phyloP scores from a whole-genome alignment of 2,113 vertebrate genomes.

The Neofelis nebulosa region DNA sequence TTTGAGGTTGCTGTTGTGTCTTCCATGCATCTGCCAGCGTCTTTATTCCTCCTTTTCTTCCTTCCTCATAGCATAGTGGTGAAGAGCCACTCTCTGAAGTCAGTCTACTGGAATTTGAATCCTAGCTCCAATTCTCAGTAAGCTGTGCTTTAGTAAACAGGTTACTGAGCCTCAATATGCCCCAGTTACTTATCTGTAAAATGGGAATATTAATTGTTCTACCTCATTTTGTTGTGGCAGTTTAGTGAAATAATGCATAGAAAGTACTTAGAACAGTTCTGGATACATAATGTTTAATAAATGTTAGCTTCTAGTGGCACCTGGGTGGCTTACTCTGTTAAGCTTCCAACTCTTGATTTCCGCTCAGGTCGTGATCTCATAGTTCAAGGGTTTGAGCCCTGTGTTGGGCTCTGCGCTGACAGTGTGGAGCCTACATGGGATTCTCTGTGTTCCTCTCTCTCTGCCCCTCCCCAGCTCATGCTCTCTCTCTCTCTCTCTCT shows the following conservation, averaged over 20 bases:
- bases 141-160: neutral
- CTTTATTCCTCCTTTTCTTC: neutral
- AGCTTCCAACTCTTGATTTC: too few relatives aligned
- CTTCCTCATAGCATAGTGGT: neutral
- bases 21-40: neutral
- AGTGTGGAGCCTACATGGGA: too few relatives aligned
- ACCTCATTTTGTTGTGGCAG: neutral
- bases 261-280: neutral
- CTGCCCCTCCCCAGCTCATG: too few relatives aligned
- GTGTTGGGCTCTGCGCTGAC: too few relatives aligned
- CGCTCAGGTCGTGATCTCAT: too few relatives aligned
- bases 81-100: neutral
- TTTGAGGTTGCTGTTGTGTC: neutral
- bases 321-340: too few relatives aligned
- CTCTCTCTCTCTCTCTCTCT: too few relatives aligned
- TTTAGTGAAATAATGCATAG: neutral
- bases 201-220: neutral
- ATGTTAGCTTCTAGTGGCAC: neutral
- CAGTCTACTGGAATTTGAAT: neutral
- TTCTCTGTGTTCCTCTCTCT: too few relatives aligned
- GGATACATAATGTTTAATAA: constrained; percentile 8
- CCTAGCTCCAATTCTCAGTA: neutral
- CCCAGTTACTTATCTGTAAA: neutral
- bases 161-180: neutral
- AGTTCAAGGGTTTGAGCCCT: too few relatives aligned